Evolutionary conservation across 2,113 vertebrate genomes (phyloP).

Genomic region (Cyprinodon variegatus): DNA sequence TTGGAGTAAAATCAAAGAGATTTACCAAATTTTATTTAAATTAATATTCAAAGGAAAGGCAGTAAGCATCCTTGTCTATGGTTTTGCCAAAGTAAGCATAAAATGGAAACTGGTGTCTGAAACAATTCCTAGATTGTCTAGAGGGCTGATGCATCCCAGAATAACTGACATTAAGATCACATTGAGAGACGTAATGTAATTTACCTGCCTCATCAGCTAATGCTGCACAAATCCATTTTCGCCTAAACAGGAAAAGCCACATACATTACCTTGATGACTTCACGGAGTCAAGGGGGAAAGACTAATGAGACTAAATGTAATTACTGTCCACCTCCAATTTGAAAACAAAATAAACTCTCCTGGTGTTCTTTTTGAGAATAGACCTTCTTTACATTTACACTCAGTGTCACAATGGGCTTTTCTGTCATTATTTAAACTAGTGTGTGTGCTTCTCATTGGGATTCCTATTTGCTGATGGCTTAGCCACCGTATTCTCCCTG

Average conservation of each 20-base stretch:
- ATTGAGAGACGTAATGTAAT: conserved; percentile 81
- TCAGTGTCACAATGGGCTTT: conserved; percentile 47
- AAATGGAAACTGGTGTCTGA: conserved; percentile 18
- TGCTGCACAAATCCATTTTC: conserved; percentile 84
- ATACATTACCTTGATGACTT: conserved; percentile 82
- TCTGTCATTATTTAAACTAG: conserved; percentile 52
- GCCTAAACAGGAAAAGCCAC: conserved; percentile 77
- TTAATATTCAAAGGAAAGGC: conserved; percentile 32
- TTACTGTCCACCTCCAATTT: conserved; percentile 76
- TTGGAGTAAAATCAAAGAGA: conserved; percentile 26
- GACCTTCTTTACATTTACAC: conserved; percentile 45
- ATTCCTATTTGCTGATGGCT: conserved; percentile 70
- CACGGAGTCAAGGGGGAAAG: conserved; percentile 69
- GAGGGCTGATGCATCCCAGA: conserved; percentile 60
- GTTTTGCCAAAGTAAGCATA: conserved; percentile 6
- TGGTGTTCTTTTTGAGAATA: conserved; percentile 58
- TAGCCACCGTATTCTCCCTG: conserved; percentile 25
- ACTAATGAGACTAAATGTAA: conserved; percentile 82
- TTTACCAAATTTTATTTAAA: conserved; percentile 25
- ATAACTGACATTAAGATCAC: conserved; percentile 81
- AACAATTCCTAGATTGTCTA: conserved; percentile 30
- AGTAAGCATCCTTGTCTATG: conserved; percentile 11
- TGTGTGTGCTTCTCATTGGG: conserved; percentile 38
- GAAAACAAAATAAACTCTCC: conserved; percentile 73
- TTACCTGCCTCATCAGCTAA: conserved; percentile 84